Evolutionary conservation across 2,888 invertebrate species (phyloP), one percentile per base, ranked within the genome.

Genomic region (Myopa tessellatipennis): DNA sequence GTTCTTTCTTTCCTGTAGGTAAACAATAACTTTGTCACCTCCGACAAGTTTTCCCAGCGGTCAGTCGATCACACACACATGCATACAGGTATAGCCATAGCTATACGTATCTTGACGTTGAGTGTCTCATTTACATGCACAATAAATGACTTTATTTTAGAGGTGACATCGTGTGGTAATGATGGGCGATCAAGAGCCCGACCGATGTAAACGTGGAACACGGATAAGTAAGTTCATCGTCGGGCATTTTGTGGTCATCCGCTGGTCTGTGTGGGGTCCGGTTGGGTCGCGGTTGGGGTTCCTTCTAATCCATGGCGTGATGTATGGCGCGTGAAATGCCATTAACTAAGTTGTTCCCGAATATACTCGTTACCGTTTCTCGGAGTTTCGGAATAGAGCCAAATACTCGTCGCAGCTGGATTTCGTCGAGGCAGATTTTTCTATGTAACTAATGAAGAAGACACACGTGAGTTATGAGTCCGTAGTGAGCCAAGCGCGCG

Each of bases 11-110:
- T 73, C 55, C 70, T 77, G 74, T 71, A 52, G 63, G 79, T 60
- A 69, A 65, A 82, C 85, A 85, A 86, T 87, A 86, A 87, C 83
- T 86, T 86, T 86, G 86, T 86, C 86, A 86, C 86, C 87, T 87
- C 85, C 83, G 85, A 85, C 83, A 86, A 85, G 84, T 86, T 81
- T 63, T 58, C 65, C 45, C 16, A n/a, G 38, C 60, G 26, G 34
- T 8, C 14, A 18, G n/a, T 72, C 72, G 36, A 26, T 65, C 63
- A 8, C 68, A 18, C 71, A 55, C 71, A 34, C 10, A 71, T 3
- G 3, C 7, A 45, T 3, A 45, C 10, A 10, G 1, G 45, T 45
- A 45, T 45, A 45, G 45, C 45, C 45, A 10, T 8, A 45, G 45
- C 26, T 26, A 26, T 26, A 26, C 26, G 26, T 26, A 26, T 26